Base-by-base conservation (phyloP, 2,797 vertebrate species). In the Ctenopoma kingsleyae region DNA sequence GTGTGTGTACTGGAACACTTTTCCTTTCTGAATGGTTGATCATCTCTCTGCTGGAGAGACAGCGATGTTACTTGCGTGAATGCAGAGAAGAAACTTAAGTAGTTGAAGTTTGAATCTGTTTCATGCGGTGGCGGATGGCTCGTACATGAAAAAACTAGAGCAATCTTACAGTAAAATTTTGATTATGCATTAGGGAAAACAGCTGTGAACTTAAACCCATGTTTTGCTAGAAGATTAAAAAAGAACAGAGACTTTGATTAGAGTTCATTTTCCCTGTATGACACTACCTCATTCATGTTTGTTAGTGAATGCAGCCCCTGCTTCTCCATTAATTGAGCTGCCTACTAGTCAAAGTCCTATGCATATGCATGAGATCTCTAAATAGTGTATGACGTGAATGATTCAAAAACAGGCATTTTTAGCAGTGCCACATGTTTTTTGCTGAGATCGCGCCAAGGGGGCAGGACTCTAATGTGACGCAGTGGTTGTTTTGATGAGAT, bases 351-450 rank as follows among this genome's bases (percentile, higher is more conserved):
- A 35, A 44, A 43, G 61, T 38, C 54, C 80, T 73, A 78, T 85
- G 81, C 61, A 71, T 88, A 85, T 87, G 82, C 65, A 88, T 86
- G 74, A 83, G 84, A 54, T 73, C 62, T 70, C 66, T 79, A 74
- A 86, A 82, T 79, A 77, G 80, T 66, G 70, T 56, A 78, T 83
- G 84, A 74, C 5, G 59, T 87, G 70, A 88, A 84, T 75, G 52
- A 88, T 84, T 90, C 76, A 85, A 67, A 80, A 78, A 69, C 49
- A 74, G 74, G 46, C 90, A 90, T 90, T 87, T 91, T 87, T 86
- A 85, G 83, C 40, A 64, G 65, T 32, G 51, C 61, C 70, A 63
- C 77, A 56, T 83, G 36, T 56, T 56, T 74, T 74, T 65, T 56
- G 38, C 49, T 51, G 46, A 67, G 59, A 53, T 56, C 38, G 66